These are phyloP conservation scores for Ricordea florida DNA, from an alignment of 92 coral and sea anemone genomes.

Conservation along the genomic window DNA sequence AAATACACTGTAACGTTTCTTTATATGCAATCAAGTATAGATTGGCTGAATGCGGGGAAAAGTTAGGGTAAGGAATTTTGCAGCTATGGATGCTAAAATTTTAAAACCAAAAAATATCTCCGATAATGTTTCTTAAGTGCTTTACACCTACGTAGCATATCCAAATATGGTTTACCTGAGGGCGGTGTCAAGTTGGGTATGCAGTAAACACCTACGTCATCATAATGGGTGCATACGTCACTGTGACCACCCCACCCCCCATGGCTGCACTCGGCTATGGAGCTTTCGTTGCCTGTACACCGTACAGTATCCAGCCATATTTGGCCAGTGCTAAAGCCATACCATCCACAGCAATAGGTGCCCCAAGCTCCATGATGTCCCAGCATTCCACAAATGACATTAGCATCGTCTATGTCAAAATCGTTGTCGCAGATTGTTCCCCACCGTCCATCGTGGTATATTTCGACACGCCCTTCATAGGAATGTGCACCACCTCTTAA, in stretches of 20 bases:
- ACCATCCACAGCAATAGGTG: constrained; percentile 24
- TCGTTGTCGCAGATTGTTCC: constrained; percentile 43
- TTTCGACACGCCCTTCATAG: constrained; percentile 11
- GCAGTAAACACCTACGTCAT: constrained; percentile 25
- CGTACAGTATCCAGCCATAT: constrained; percentile 25
- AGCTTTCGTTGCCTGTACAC: constrained; percentile 19
- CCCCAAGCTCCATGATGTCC: constrained; percentile 31
- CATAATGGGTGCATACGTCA: neutral
- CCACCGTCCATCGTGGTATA: constrained; percentile 10
- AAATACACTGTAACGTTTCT: too few species aligned
- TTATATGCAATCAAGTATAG: too few species aligned
- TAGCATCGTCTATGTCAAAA: constrained; percentile 19
- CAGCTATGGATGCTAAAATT: too few species aligned
- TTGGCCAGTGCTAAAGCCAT: neutral
- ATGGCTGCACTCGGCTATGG: constrained; percentile 19
- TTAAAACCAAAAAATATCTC: too few species aligned
- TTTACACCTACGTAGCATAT: too few species aligned
- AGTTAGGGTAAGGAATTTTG: too few species aligned
- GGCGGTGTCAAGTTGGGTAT: neutral
- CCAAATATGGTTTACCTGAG: neutral
- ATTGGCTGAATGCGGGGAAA: too few species aligned
- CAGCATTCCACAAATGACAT: constrained; percentile 30
- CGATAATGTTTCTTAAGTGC: too few species aligned
- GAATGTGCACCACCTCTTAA: neutral
- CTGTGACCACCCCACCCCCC: constrained; percentile 24